Conservation (phyloP, 2,888 invertebrate species). For the Eustalomyia histrio region DNA sequence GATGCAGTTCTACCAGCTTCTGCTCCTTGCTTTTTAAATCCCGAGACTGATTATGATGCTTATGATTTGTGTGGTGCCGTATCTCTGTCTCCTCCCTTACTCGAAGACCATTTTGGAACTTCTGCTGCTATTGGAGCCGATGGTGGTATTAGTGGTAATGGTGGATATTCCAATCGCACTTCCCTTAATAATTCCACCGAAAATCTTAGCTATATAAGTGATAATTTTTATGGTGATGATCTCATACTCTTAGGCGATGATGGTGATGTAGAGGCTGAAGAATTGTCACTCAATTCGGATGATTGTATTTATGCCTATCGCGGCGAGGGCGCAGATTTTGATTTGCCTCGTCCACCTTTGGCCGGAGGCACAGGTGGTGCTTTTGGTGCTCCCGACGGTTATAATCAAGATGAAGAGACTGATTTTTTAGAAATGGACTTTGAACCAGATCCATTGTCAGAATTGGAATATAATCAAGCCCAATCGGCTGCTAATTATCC, state of each 20-base stretch:
- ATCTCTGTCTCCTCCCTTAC: conserved; percentile 60
- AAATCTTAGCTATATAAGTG: conserved; percentile 78
- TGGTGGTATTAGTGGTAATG: conserved; percentile 25
- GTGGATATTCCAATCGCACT: conserved; percentile 68
- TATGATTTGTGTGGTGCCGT: conserved; percentile 63
- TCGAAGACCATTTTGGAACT: conserved; percentile 61
- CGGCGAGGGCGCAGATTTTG: conserved; percentile 76
- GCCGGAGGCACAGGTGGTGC: conserved; percentile 63
- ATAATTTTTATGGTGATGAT: conserved; percentile 77
- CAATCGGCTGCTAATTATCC: conserved; percentile 47
- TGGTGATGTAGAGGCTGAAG: conserved; percentile 74
- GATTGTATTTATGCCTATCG: conserved; percentile 79
- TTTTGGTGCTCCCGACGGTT: conserved; percentile 61
- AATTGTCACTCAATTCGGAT: conserved; percentile 78
- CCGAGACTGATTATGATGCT: conserved; percentile 56
- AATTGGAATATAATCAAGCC: conserved; percentile 74
- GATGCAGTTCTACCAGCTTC: neutral
- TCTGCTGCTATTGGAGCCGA: conserved; percentile 59
- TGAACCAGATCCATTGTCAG: conserved; percentile 79
- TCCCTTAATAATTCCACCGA: conserved; percentile 79
- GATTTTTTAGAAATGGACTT: conserved; percentile 80
- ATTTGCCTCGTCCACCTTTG: conserved; percentile 71
- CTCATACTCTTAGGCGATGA: conserved; percentile 73
- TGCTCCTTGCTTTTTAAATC: conserved; percentile 44
- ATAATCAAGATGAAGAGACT: conserved; percentile 76